Conservation (phyloP, 2,888 invertebrate species). For the Thymelicus lineola region DNA sequence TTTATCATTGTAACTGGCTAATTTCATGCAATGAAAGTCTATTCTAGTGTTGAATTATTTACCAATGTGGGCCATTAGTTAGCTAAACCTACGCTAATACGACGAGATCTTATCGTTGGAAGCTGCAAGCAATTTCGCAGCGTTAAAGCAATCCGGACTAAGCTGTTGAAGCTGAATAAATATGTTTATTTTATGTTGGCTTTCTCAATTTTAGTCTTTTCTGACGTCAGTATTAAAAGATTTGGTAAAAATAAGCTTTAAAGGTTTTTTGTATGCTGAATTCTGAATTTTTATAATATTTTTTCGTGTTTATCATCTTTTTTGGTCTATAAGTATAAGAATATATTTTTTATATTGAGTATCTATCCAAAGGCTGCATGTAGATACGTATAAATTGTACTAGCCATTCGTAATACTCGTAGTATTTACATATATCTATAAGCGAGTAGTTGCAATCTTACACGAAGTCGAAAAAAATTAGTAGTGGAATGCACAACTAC, state of each 20-base stretch:
- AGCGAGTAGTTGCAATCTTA: too few species aligned
- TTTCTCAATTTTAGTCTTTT: background rate
- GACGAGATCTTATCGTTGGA: slow-evolving; percentile 22
- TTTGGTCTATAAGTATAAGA: too few species aligned
- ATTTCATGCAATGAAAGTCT: slow-evolving; percentile 22
- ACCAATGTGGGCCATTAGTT: slow-evolving; percentile 29
- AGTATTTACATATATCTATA: too few species aligned
- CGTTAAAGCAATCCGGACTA: slow-evolving; percentile 18
- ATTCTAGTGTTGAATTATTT: slow-evolving; percentile 31
- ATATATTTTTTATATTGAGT: too few species aligned
- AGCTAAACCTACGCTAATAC: slow-evolving; percentile 26
- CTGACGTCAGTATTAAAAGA: background rate
- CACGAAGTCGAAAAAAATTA: background rate
- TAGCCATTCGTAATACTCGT: too few species aligned
- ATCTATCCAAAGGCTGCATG: too few species aligned
- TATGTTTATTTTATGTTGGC: slow-evolving; percentile 7
- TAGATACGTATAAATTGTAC: too few species aligned
- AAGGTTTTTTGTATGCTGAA: background rate
- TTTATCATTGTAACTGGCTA: slow-evolving; percentile 19
- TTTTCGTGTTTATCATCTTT: too few species aligned
- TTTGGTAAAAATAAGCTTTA: background rate
- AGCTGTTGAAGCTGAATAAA: slow-evolving; percentile 13
- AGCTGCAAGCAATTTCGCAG: slow-evolving; percentile 21
- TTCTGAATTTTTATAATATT: background rate
- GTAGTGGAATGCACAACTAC: slow-evolving; percentile 8